Percentiles rank a stretch among this genome's conserved stretches.
Conservation (phyloP, 2,888 invertebrate species). For the Ceratothoa steindachneri region DNA sequence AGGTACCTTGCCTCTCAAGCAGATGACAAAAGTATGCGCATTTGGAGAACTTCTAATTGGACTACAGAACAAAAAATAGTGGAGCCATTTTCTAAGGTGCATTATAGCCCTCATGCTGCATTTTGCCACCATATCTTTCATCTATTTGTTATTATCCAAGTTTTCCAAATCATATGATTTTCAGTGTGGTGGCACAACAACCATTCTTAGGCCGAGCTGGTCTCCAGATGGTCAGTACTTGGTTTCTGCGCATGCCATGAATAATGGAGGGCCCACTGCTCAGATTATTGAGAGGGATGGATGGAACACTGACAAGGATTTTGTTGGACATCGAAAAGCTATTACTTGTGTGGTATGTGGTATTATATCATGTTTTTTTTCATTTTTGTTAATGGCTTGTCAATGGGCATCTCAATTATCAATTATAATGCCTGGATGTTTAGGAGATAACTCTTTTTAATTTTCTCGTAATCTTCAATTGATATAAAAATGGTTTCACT, state of each 20-base stretch:
- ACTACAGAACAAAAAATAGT: conserved; percentile 76
- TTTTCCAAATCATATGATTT: no score
- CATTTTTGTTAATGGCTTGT: not conserved
- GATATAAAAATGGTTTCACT: no score
- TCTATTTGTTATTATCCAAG: not conserved
- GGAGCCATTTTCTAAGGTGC: conserved; percentile 81
- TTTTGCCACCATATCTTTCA: not conserved
- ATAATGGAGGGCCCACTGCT: conserved; percentile 94
- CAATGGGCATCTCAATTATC: no score
- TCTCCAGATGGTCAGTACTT: conserved; percentile 95
- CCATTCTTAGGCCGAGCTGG: conserved; percentile 89
- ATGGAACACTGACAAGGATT: conserved; percentile 92
- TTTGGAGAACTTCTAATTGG: conserved; percentile 97
- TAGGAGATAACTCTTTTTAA: no score
- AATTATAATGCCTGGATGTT: no score
- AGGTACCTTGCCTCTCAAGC: conserved; percentile 95
- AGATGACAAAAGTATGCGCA: conserved; percentile 85
- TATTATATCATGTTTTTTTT: not conserved
- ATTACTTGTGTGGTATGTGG: conserved; percentile 73
- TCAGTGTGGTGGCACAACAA: conserved; percentile 73
- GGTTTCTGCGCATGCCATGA: conserved; percentile 97
- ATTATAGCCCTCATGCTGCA: no score
- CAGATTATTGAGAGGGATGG: conserved; percentile 86
- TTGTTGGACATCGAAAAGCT: conserved; percentile 95
- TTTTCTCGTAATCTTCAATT: no score